A percentile compares a stretch with the other conserved stretches of the same genome.
These are phyloP conservation scores for Silurus lanzhouensis DNA, from an alignment of 2,797 vertebrate genomes.

Conservation along the genomic window DNA sequence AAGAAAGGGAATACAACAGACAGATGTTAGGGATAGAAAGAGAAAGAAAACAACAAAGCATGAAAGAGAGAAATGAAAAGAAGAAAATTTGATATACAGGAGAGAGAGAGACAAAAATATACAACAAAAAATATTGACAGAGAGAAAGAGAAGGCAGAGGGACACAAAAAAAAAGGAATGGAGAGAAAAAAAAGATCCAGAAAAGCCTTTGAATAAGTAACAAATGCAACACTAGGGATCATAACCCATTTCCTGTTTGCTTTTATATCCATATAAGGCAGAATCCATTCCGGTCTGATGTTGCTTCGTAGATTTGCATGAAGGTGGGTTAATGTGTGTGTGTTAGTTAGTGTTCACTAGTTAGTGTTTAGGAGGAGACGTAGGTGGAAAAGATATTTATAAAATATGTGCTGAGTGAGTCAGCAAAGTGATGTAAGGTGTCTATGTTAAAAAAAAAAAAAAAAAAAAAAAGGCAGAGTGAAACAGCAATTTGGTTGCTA, in stretches of 20 bases:
- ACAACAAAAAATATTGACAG: neutral
- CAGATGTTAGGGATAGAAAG: neutral
- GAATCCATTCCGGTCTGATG: neutral
- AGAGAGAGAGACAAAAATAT: no score
- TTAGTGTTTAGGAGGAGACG: conserved; percentile 45
- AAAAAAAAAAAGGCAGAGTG: conserved; percentile 61
- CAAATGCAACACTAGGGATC: neutral
- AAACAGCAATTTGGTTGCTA: conserved; percentile 53
- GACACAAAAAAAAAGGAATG: neutral
- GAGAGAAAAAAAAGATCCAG: no score
- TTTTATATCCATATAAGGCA: neutral
- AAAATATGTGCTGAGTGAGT: conserved; percentile 54
- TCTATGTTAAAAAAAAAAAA: no score
- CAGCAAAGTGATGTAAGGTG: conserved; percentile 52
- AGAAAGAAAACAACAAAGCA: neutral
- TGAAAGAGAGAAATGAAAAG: neutral
- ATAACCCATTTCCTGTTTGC: neutral
- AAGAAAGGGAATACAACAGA: neutral
- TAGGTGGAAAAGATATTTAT: conserved; percentile 36
- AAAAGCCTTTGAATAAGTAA: neutral
- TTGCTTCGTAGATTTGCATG: conserved; percentile 22
- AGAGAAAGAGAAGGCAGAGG: no score
- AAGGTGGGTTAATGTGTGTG: conserved; percentile 26
- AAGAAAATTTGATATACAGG: neutral
- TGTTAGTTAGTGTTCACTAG: conserved; percentile 27